Base-by-base conservation (phyloP, 2,113 vertebrate genomes). In the Actenoides hombroni region DNA sequence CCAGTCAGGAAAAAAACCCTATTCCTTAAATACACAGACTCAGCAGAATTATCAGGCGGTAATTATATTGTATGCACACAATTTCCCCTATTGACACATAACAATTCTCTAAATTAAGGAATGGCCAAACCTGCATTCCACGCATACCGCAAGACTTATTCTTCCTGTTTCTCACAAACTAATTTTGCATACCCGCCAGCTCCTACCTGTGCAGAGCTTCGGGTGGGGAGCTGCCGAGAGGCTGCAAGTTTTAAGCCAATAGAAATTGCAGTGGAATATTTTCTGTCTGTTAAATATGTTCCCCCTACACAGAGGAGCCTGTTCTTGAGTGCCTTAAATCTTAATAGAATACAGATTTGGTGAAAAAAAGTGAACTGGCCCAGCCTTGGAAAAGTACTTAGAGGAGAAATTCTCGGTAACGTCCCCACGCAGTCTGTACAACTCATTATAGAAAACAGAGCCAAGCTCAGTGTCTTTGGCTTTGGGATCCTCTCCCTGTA, bases 1-100 rank as follows among this genome's bases (percentile, higher is more conserved):
- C 83, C 90, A 94, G 84, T 90, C 75, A 96, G 84, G 6, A 84
- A 95, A 93, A 95, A 94, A 95, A 90, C 89, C 60, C 65, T 79
- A 94, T 87, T 96, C 81, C 89, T 97, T 97, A 96, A 97, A 95
- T 94, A 95, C 93, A 96, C 94, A 96, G 95, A 95, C 79, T 97
- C 96, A 94, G 93, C 70, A 94, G 87, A 97, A 95, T 97, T 92
- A 97, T 94, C 87, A 67, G 85, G 75, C 68, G 0, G 79, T 93
- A 95, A 96, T 97, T 95, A 78, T 94, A 95, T 89, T 94, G 82
- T 88, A 96, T 87, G 75, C 91, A 95, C 90, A 94, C 78, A 96
- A 80, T 92, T 92, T 83, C 70, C 68, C 83, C 89, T 87, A 93
- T 89, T 96, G 93, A 96, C 86, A 94, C 59, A 87, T 94, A 97